Percentiles rank a stretch among this genome's conserved stretches.
These are phyloP conservation scores for Cyprinodon diabolis DNA, from an alignment of 2,797 vertebrate species.

Conservation along the genomic window DNA sequence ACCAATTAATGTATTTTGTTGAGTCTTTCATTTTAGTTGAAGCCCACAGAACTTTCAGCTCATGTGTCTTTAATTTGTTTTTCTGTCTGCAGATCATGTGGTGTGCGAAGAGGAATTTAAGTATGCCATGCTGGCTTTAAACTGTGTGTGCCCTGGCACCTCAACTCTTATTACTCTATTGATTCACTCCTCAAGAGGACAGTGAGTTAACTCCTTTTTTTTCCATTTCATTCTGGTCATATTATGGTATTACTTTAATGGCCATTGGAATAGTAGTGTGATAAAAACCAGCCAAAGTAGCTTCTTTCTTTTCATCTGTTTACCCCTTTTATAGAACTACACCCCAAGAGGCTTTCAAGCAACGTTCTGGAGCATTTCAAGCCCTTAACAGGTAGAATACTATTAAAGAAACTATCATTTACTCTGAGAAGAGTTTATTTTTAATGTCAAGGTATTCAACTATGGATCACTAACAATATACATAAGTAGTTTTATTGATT, in stretches of 20 bases:
- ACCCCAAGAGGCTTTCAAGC: slow-evolving; percentile 80
- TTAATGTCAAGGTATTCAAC: neutral
- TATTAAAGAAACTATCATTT: neutral
- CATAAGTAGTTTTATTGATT: neutral
- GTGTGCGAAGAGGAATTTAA: slow-evolving; percentile 90
- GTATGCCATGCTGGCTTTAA: slow-evolving; percentile 88
- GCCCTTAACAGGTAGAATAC: slow-evolving; percentile 78
- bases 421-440: neutral
- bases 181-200: slow-evolving; percentile 88
- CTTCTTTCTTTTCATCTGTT: slow-evolving; percentile 6
- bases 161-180: slow-evolving; percentile 88
- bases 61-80: slow-evolving; percentile 22
- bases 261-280: slow-evolving; percentile 1
- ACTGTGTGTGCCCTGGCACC: slow-evolving; percentile 88
- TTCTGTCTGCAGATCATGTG: slow-evolving; percentile 83
- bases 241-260: neutral
- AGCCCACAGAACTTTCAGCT: neutral
- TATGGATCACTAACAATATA: neutral
- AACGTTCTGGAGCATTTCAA: slow-evolving; percentile 82
- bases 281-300: neutral
- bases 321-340: slow-evolving; percentile 66
- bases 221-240: neutral
- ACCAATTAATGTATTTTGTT: neutral
- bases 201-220: slow-evolving; percentile 76
- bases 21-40: slow-evolving; percentile 7